Evolutionary conservation across 2,113 vertebrate species (phyloP), one percentile per base, ranked within the genome.

Genomic region (Ancistrus triradiatus): DNA sequence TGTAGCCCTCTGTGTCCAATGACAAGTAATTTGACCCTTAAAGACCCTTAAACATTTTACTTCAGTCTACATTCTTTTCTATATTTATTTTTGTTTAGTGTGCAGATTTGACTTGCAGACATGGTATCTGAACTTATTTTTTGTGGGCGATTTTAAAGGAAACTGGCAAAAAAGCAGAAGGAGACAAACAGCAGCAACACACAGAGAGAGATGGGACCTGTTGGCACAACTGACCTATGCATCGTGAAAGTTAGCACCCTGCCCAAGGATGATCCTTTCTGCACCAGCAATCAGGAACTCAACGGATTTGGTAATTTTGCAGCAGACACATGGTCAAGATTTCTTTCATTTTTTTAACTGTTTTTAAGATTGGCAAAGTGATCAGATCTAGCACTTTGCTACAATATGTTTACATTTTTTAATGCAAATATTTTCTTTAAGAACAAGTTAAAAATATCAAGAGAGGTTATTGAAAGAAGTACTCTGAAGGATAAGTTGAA

Each of bases 161-260:
- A 98, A 85, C 83, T 98, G 84, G 95, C 95, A 24, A 98, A 98
- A 86, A 98, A 98, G 84, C 95, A 98, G 87, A 98, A 98, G 84
- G 95, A 97, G 85, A 95, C 94, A 0, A 93, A 93, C 75, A 85
- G 78, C 74, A 94, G 90, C 82, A 94, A 91, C 86, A 94, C 91
- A 0, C 95, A 97, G 84, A 90, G 95, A 71, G 95, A 98, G 88
- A 98, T 97, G 95, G 93, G 91, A 6, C 92, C 92, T 0, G 91
- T 98, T 71, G 88, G 91, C 78, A 74, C 90, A 0, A 86, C 92
- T 0, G 92, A 97, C 80, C 97, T 97, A 83, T 92, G 91, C 71
- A 82, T 87, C 66, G 81, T 86, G 65, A 97, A 98, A 81, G 91
- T 97, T 81, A 92, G 90, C 80, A 85, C 92, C n/a, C 86, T 89